phyloP scores from a whole-genome alignment of 2,113 vertebrate species.

The Lethenteron camtschaticum region DNA sequence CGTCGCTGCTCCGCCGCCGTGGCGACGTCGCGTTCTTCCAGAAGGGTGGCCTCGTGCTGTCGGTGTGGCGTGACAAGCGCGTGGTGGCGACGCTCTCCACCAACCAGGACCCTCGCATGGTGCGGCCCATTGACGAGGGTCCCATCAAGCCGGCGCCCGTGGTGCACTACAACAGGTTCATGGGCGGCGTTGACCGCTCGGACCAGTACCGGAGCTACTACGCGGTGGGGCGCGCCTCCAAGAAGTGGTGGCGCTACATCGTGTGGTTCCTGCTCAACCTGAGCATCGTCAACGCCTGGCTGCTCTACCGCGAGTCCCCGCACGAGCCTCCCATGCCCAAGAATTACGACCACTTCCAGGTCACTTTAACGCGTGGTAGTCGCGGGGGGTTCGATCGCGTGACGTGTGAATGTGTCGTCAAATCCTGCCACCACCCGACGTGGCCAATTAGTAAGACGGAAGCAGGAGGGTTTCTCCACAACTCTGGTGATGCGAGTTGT shows the following conservation, averaged over 20 bases:
- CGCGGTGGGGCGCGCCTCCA: constrained; percentile 34
- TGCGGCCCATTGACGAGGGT: constrained; percentile 19
- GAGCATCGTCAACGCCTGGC: constrained; percentile 38
- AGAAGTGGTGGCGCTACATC: constrained; percentile 47
- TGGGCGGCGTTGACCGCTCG: constrained; percentile 35
- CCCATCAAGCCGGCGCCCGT: constrained; percentile 29
- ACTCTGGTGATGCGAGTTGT: too few relatives aligned
- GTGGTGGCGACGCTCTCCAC: constrained; percentile 33
- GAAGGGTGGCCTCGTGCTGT: constrained; percentile 33
- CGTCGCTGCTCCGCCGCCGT: constrained; percentile 23
- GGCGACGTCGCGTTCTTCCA: constrained; percentile 44
- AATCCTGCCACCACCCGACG: too few relatives aligned
- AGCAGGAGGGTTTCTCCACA: too few relatives aligned
- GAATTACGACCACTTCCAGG: constrained; percentile 27
- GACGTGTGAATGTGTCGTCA: too few relatives aligned
- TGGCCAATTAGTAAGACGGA: too few relatives aligned
- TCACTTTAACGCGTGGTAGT: too few relatives aligned
- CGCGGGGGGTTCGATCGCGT: too few relatives aligned
- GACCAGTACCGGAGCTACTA: constrained; percentile 43
- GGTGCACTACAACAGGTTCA: constrained; percentile 40
- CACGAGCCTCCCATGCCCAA: constrained; percentile 31
- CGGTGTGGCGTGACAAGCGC: constrained; percentile 30
- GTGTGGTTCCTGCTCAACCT: constrained; percentile 44
- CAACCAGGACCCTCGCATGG: constrained; percentile 34
- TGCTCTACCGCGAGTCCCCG: constrained; percentile 24